These are phyloP conservation scores for Trissolcus brochymenae DNA, from an alignment of 2,888 invertebrate species.

Conservation along the genomic window DNA sequence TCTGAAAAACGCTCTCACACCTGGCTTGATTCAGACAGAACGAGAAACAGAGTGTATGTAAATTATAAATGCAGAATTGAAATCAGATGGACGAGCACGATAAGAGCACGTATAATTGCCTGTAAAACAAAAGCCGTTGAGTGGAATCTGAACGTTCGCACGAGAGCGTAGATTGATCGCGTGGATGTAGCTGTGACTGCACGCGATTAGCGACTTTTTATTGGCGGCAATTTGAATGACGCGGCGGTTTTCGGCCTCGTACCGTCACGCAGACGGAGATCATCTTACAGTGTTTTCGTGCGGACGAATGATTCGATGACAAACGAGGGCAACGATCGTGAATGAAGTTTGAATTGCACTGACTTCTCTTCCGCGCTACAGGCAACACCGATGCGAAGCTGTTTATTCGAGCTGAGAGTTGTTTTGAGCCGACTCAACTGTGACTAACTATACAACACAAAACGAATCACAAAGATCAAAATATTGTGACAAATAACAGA, in stretches of 20 bases:
- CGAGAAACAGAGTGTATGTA: neutral
- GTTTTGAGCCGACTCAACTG: conserved; percentile 41
- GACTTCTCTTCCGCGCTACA: conserved; percentile 46
- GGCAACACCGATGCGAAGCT: conserved; percentile 42
- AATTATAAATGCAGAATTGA: too few species aligned
- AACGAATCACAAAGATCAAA: conserved; percentile 9
- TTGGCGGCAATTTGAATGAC: conserved; percentile 51
- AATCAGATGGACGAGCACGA: neutral
- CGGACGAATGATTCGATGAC: conserved; percentile 52
- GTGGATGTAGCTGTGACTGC: conserved; percentile 33
- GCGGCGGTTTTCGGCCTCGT: conserved; percentile 46
- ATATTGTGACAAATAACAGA: neutral
- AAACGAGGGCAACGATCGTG: conserved; percentile 55
- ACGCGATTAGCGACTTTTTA: conserved; percentile 52
- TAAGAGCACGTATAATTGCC: neutral
- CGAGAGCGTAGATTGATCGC: conserved; percentile 27
- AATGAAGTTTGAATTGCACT: conserved; percentile 53
- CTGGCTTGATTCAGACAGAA: conserved; percentile 57
- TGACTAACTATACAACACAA: conserved; percentile 36
- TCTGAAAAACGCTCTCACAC: conserved; percentile 57
- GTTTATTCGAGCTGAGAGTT: conserved; percentile 51
- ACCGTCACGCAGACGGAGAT: conserved; percentile 55
- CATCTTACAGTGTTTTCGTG: conserved; percentile 50
- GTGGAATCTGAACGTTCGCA: conserved; percentile 27
- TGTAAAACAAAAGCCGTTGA: conserved; percentile 8